Evolutionary conservation across 64 coral and sea anemone species (phyloP).

Genomic region (Montipora foliosa): DNA sequence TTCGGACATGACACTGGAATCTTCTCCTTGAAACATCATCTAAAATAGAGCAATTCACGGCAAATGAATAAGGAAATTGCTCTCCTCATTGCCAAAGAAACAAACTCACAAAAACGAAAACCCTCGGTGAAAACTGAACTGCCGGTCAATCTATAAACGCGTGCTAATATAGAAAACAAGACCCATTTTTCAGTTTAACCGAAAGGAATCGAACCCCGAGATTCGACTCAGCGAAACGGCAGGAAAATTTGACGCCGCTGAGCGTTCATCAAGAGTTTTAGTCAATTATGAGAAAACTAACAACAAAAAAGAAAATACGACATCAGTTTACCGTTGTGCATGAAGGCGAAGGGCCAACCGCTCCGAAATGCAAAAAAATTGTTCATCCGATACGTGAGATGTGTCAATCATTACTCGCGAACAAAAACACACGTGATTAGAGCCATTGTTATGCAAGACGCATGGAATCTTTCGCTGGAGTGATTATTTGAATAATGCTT

Average conservation of each 20-base stretch:
- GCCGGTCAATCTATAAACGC: constrained; percentile 16
- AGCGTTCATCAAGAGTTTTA: constrained; percentile 43
- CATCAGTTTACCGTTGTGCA: constrained; percentile 31
- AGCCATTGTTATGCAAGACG: constrained; percentile 46
- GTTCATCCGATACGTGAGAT: constrained; percentile 53
- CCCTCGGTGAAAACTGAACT: constrained; percentile 50
- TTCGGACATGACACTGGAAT: constrained; percentile 1
- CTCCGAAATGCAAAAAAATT: constrained; percentile 63
- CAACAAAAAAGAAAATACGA: constrained; percentile 26
- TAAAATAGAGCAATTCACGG: constrained; percentile 9
- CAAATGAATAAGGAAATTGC: constrained; percentile 19
- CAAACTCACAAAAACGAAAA: constrained; percentile 35
- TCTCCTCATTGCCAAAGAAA: constrained; percentile 10
- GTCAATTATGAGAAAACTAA: background rate
- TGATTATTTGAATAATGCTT: constrained; percentile 50
- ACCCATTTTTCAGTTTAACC: constrained; percentile 40
- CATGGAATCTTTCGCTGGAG: constrained; percentile 35
- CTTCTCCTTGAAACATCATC: constrained; percentile 35
- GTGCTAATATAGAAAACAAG: constrained; percentile 62
- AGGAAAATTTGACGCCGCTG: constrained; percentile 25
- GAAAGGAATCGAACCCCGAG: constrained; percentile 25
- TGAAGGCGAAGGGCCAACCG: constrained; percentile 15
- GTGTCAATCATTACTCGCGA: constrained; percentile 50
- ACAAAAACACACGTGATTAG: constrained; percentile 59
- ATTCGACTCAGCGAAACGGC: constrained; percentile 26